A percentile compares a stretch with the other conserved stretches of the same genome.
Evolutionary conservation across 2,113 vertebrate species (phyloP).

Genomic region (Galeopterus variegatus): DNA sequence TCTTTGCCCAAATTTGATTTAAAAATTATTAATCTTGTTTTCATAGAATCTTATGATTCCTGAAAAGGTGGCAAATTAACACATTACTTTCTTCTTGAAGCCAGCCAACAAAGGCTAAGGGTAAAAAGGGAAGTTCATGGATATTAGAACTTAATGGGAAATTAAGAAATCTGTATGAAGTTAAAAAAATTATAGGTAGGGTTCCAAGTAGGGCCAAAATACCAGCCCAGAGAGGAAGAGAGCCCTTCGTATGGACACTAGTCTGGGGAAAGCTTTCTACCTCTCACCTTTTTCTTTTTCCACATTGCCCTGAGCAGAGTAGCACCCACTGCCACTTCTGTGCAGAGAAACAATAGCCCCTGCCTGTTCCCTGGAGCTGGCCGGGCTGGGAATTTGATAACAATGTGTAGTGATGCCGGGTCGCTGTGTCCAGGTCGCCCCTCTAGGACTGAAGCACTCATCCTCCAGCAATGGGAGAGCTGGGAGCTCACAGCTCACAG

Average conservation of each 20-base stretch:
- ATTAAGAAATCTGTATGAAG: neutral
- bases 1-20: constrained; percentile 69
- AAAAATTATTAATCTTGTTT: constrained; percentile 61
- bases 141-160: neutral
- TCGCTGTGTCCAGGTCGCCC: neutral
- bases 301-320: neutral
- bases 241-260: no score
- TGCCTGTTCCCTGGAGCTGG: neutral
- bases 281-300: neutral
- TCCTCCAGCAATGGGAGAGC: neutral
- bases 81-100: neutral
- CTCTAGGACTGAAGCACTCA: neutral
- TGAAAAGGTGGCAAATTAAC: neutral
- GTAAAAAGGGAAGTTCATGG: neutral
- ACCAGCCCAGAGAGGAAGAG: neutral
- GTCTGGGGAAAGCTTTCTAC: neutral
- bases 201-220: neutral
- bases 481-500: neutral
- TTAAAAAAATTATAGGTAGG: neutral
- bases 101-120: neutral
- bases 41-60: neutral
- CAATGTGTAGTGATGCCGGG: neutral
- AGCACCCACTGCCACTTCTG: neutral
- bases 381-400: neutral
- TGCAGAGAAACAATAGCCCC: neutral